Evolutionary conservation across 2,113 vertebrate genomes (phyloP).

Genomic region (Cyphomyrus discorhynchus): DNA sequence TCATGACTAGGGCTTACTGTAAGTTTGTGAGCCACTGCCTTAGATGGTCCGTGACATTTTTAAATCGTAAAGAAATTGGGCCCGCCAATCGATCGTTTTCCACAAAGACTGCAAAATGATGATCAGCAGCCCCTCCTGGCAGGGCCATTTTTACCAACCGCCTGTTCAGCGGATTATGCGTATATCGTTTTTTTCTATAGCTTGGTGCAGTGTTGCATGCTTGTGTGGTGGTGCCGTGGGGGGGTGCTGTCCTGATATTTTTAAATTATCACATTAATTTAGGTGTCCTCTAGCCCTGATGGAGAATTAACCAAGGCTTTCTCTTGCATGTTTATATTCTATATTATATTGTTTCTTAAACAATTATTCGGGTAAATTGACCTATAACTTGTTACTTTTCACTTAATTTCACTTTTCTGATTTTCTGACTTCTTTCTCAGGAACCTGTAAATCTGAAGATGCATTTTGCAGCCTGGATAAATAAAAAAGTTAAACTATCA

Average conservation of each 20-base stretch:
- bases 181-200: not conserved
- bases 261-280: not conserved
- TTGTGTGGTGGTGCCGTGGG: not conserved
- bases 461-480: not conserved
- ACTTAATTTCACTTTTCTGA: not conserved
- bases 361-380: not conserved
- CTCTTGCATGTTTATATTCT: not conserved
- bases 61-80: not conserved
- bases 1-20: not conserved
- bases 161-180: not conserved
- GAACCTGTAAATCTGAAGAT: constrained; percentile 11
- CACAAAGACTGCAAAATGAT: not conserved
- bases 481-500: not conserved
- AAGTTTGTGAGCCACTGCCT: not conserved
- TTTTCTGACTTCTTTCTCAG: not conserved
- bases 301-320: not conserved
- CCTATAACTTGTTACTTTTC: not conserved
- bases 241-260: not conserved
- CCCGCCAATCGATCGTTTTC: not conserved
- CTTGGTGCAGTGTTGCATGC: not conserved
- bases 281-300: not conserved
- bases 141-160: not conserved
- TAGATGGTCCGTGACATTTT: not conserved
- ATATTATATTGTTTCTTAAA: not conserved
- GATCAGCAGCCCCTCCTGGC: not conserved